These are phyloP conservation scores for Martes martes DNA, from an alignment of 2,113 vertebrate genomes.

Conservation along the genomic window DNA sequence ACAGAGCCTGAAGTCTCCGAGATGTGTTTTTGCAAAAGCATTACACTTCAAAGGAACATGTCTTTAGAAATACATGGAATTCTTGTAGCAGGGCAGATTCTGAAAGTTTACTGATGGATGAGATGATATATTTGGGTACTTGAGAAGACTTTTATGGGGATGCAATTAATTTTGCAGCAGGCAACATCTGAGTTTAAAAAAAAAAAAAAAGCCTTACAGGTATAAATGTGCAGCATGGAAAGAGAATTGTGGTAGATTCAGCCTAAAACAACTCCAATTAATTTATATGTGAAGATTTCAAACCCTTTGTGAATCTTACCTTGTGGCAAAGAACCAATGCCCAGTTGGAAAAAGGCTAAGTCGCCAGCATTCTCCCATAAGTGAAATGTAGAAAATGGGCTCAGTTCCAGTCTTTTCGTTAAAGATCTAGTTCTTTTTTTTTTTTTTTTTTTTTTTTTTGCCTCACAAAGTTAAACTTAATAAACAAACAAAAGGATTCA, in stretches of 20 bases:
- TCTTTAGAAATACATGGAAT: conserved; percentile 32
- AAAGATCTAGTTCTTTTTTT: neutral
- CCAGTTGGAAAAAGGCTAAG: neutral
- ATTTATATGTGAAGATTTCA: conserved; percentile 8
- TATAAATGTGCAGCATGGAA: neutral
- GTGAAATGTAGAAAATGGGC: neutral
- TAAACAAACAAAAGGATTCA: conserved; percentile 3
- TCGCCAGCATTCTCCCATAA: neutral
- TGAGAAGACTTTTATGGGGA: neutral
- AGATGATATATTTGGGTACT: conserved; percentile 23
- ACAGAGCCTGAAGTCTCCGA: neutral
- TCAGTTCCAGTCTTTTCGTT: neutral
- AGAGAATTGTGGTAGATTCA: neutral
- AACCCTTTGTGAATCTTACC: neutral
- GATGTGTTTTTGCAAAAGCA: neutral
- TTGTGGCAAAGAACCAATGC: neutral
- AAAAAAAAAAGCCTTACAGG: neutral
- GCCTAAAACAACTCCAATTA: neutral
- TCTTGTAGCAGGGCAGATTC: neutral
- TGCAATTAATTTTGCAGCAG: conserved; percentile 14
- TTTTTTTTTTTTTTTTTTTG: neutral
- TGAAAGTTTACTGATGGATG: conserved; percentile 29
- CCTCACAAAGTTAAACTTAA: neutral
- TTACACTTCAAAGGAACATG: neutral
- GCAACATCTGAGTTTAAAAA: neutral